These are phyloP conservation scores for Tolypeutes matacus DNA, from an alignment of 2,797 vertebrate species.

Conservation along the genomic window DNA sequence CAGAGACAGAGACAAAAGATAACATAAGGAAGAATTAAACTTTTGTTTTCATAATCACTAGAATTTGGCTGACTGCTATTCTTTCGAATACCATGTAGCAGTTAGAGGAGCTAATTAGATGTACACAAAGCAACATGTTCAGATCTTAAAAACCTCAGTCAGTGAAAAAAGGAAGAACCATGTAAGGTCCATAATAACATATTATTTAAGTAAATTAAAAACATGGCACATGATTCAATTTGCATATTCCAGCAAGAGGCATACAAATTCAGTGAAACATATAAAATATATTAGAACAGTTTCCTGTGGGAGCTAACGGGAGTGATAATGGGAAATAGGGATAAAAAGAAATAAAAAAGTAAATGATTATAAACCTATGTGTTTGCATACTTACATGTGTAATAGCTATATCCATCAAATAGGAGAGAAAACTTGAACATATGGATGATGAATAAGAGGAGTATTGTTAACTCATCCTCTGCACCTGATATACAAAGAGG, in stretches of 20 bases:
- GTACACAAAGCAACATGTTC: background rate
- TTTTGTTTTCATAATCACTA: background rate
- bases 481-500: background rate
- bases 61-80: background rate
- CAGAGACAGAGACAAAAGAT: background rate
- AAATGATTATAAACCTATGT: background rate
- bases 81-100: background rate
- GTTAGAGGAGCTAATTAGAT: background rate
- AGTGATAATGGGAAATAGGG: background rate
- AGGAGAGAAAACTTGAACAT: background rate
- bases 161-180: background rate
- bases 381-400: background rate
- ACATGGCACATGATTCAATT: background rate
- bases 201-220: slow-evolving; percentile 43
- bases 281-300: background rate
- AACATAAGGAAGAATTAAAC: background rate
- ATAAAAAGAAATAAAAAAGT: background rate
- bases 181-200: background rate
- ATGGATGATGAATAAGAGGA: background rate
- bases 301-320: background rate
- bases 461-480: background rate
- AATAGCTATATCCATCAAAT: background rate
- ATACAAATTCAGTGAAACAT: background rate
- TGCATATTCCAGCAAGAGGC: background rate
- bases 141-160: background rate